Evolutionary conservation across 1,140 invertebrate genomes (phyloP).

Genomic region (Drosophila rufa): DNA sequence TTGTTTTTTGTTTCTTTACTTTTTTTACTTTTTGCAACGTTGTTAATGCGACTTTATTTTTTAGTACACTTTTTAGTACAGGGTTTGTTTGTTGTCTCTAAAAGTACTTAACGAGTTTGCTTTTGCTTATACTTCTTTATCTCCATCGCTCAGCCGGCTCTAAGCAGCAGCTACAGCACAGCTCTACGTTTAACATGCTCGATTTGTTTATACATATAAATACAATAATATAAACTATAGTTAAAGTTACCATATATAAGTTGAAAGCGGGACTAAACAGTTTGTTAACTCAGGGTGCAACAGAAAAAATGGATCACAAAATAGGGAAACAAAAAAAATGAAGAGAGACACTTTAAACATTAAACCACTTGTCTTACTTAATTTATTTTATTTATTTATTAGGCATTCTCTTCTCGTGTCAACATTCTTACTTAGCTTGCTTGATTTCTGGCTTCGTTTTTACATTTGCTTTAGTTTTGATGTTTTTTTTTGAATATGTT

Average conservation of each 20-base stretch:
- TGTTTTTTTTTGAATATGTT: constrained; percentile 48
- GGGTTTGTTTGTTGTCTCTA: constrained; percentile 57
- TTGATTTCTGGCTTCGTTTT: constrained; percentile 42
- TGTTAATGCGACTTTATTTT: constrained; percentile 69
- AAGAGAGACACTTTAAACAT: constrained; percentile 39
- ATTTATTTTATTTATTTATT: constrained; percentile 50
- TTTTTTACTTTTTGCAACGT: constrained; percentile 46
- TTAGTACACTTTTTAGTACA: constrained; percentile 71
- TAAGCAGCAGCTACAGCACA: constrained; percentile 46
- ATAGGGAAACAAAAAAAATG: constrained; percentile 5
- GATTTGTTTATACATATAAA: constrained; percentile 79
- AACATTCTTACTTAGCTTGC: constrained; percentile 41
- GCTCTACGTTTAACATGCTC: constrained; percentile 75
- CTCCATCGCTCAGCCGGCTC: constrained; percentile 58
- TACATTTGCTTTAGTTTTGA: constrained; percentile 49
- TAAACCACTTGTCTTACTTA: constrained; percentile 36
- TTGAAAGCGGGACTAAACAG: constrained; percentile 67
- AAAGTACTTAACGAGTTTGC: constrained; percentile 82
- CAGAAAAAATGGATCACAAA: constrained; percentile 50
- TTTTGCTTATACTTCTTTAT: constrained; percentile 55
- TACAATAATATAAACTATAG: constrained; percentile 75
- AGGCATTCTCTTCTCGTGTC: constrained; percentile 54
- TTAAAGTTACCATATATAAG: constrained; percentile 63
- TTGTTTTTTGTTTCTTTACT: constrained; percentile 18
- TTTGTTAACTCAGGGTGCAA: constrained; percentile 71